Evolutionary conservation across 2,888 invertebrate species (phyloP).

Genomic region (Griposia aprilina): DNA sequence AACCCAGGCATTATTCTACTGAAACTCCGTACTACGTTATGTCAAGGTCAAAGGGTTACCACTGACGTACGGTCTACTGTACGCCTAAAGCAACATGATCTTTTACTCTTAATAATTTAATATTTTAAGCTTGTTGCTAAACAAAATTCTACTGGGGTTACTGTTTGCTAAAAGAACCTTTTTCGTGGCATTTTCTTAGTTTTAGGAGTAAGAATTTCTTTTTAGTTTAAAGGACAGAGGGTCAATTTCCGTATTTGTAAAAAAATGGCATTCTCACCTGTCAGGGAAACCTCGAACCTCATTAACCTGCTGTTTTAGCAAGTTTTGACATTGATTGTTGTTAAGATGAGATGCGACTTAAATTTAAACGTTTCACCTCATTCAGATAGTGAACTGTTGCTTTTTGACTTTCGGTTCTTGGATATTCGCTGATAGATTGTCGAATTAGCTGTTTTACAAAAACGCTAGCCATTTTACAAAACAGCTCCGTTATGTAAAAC

Average conservation of each 20-base stretch:
- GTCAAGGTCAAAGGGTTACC: neutral
- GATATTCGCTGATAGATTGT: neutral
- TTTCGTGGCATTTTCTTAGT: neutral
- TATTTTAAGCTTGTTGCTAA: conserved; percentile 1
- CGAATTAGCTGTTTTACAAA: neutral
- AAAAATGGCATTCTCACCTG: neutral
- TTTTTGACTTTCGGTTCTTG: too few species aligned
- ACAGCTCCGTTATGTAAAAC: neutral
- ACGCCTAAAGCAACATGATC: conserved; percentile 7
- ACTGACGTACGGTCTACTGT: neutral
- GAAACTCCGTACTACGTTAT: neutral
- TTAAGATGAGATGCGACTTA: neutral
- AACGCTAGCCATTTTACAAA: neutral
- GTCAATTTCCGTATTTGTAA: too few species aligned
- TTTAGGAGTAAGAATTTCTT: neutral
- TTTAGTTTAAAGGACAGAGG: neutral
- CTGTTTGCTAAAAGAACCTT: neutral
- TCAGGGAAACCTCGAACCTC: neutral
- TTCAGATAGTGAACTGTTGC: neutral
- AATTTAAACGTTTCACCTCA: neutral
- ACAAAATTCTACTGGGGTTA: neutral
- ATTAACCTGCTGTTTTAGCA: neutral
- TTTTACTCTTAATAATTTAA: conserved; percentile 7
- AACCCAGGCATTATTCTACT: neutral
- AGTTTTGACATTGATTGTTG: neutral